Evolutionary conservation across 2,113 vertebrate genomes (phyloP).

Genomic region (Hippocampus mohnikei): DNA sequence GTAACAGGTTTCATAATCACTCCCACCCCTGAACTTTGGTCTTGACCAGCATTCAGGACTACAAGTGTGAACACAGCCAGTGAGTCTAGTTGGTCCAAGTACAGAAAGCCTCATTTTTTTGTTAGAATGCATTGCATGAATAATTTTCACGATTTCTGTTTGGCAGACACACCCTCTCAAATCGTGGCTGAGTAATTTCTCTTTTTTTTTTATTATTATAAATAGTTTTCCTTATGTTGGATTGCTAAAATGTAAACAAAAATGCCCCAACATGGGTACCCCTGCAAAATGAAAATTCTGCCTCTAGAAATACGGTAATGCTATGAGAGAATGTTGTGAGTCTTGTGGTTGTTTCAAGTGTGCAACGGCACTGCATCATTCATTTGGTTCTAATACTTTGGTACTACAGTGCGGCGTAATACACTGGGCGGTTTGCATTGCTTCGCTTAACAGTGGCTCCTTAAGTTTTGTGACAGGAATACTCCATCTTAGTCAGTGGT

Average conservation of each 20-base stretch:
- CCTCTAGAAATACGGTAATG: background rate
- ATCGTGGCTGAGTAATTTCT: background rate
- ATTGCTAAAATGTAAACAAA: background rate
- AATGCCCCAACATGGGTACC: background rate
- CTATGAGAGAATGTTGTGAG: background rate
- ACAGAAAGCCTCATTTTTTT: background rate
- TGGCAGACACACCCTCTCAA: background rate
- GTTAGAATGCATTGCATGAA: background rate
- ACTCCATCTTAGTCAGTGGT: too few relatives aligned
- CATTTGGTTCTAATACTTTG: too few relatives aligned
- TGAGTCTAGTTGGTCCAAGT: background rate
- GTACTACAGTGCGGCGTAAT: too few relatives aligned
- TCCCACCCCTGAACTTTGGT: background rate
- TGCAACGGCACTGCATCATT: too few relatives aligned
- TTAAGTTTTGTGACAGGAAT: too few relatives aligned
- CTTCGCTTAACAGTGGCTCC: too few relatives aligned
- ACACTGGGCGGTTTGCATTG: too few relatives aligned
- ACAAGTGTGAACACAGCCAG: background rate
- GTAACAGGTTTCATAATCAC: too few relatives aligned
- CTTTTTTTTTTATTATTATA: background rate
- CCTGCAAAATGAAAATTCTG: background rate
- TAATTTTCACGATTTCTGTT: background rate
- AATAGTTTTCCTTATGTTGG: slow-evolving; percentile 3
- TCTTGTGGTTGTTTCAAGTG: too few relatives aligned
- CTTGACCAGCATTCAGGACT: background rate